phyloP scores from a whole-genome alignment of 2,797 vertebrate genomes.

The Lepus oiostolus region DNA sequence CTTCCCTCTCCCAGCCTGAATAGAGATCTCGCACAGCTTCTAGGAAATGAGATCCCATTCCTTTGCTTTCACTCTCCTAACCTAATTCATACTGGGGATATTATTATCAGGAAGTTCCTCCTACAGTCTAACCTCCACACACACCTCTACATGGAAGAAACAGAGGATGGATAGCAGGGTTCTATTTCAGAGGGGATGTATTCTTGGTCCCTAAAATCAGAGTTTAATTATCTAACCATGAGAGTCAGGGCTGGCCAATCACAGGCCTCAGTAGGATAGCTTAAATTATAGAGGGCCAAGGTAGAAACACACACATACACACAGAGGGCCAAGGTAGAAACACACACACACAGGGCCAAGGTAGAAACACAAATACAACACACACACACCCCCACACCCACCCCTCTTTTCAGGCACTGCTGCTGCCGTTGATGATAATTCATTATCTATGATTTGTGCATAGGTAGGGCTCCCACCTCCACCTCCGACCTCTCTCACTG shows the following conservation, averaged over 20 bases:
- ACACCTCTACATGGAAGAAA: not conserved
- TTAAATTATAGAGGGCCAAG: constrained; percentile 77
- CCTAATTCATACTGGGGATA: not conserved
- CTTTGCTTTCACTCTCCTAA: not conserved
- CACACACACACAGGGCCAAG: not conserved
- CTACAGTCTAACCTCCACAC: not conserved
- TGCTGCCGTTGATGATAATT: constrained; percentile 67
- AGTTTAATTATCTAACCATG: constrained; percentile 43
- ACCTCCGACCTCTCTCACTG: too few relatives aligned
- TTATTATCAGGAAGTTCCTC: constrained; percentile 23
- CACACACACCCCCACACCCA: not conserved
- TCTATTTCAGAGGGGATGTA: constrained; percentile 32
- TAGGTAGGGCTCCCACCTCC: not conserved
- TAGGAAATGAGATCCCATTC: not conserved
- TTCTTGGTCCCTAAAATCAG: constrained; percentile 51
- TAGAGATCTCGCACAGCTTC: not conserved
- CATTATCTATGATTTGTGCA: constrained; percentile 56
- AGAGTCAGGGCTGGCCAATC: constrained; percentile 68
- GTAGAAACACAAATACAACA: not conserved
- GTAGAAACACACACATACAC: constrained; percentile 3
- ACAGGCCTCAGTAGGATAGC: constrained; percentile 32
- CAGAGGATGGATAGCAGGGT: not conserved
- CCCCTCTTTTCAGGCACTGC: not conserved
- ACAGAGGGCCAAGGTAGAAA: not conserved
- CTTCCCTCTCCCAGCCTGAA: not conserved